phyloP scores from a whole-genome alignment of 2,888 invertebrate species.

The Acanthococcus lagerstroemiae region DNA sequence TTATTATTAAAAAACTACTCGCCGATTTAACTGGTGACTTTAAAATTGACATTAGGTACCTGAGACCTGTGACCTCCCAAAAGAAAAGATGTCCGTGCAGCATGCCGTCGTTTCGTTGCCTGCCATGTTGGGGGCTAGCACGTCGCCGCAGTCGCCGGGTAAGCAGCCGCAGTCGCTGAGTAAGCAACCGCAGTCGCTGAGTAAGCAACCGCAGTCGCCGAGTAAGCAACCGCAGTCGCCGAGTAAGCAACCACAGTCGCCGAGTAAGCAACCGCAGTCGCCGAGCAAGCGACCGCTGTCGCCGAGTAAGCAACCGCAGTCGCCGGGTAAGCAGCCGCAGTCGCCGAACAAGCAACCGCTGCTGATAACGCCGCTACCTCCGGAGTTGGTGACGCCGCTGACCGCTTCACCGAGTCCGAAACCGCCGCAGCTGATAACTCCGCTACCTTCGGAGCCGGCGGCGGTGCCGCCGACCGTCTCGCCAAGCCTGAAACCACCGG shows the following conservation, averaged over 20 bases:
- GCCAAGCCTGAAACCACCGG: constrained; percentile 44
- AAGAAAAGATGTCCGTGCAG: no score
- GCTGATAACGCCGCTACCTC: not conserved
- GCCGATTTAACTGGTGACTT: no score
- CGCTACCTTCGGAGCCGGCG: constrained; percentile 25
- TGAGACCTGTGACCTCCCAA: no score
- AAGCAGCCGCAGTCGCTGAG: not conserved
- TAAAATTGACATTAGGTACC: no score
- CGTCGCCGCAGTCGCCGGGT: no score
- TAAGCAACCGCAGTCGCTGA: not conserved
- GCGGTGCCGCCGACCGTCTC: constrained; percentile 32
- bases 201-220: not conserved
- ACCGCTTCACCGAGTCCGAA: constrained; percentile 6
- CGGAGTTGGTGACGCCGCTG: not conserved
- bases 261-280: not conserved
- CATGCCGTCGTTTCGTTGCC: no score
- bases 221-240: not conserved
- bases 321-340: not conserved
- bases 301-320: not conserved
- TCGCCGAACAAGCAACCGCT: not conserved
- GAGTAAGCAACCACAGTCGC: not conserved
- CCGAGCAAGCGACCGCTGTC: not conserved
- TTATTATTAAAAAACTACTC: no score
- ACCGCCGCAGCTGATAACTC: constrained; percentile 30
- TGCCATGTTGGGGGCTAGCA: no score